Conservation (phyloP, 2,888 invertebrate genomes). For the Lissocephala sabroskyi region DNA sequence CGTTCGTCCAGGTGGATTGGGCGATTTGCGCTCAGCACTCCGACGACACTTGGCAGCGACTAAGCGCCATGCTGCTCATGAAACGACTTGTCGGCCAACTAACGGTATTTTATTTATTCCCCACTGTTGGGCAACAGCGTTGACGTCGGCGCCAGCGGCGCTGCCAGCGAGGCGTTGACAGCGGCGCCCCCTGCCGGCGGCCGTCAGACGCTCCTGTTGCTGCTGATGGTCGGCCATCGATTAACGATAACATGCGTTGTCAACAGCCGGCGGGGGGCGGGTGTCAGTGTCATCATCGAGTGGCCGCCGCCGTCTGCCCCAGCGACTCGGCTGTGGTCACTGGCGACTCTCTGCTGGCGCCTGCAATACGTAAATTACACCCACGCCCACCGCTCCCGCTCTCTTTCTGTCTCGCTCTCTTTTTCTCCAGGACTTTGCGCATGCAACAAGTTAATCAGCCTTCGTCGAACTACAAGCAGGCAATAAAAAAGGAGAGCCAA, state of each 20-base stretch:
- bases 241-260: slow-evolving; percentile 48
- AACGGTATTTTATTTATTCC: slow-evolving; percentile 35
- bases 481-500: slow-evolving; percentile 38
- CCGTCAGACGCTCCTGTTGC: slow-evolving; percentile 53
- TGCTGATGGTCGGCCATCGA: slow-evolving; percentile 55
- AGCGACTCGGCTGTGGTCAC: not conserved
- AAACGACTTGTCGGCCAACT: slow-evolving; percentile 37
- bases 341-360: slow-evolving; percentile 19
- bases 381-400: too few relatives aligned
- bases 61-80: slow-evolving; percentile 47
- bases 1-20: slow-evolving; percentile 34
- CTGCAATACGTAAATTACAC: slow-evolving; percentile 40
- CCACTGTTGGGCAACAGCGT: slow-evolving; percentile 4
- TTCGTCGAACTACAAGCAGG: too few relatives aligned
- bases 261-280: slow-evolving; percentile 11
- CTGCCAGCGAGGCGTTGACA: too few relatives aligned
- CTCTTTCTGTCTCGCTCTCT: too few relatives aligned
- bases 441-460: slow-evolving; percentile 62
- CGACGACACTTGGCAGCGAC: slow-evolving; percentile 32
- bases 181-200: too few relatives aligned
- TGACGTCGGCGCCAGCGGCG: slow-evolving; percentile 23
- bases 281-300: slow-evolving; percentile 48
- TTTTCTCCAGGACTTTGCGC: slow-evolving; percentile 40
- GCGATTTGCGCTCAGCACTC: slow-evolving; percentile 34
- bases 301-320: slow-evolving; percentile 18